phyloP scores from a whole-genome alignment of 2,797 vertebrate species.

The Acropternis orthonyx region DNA sequence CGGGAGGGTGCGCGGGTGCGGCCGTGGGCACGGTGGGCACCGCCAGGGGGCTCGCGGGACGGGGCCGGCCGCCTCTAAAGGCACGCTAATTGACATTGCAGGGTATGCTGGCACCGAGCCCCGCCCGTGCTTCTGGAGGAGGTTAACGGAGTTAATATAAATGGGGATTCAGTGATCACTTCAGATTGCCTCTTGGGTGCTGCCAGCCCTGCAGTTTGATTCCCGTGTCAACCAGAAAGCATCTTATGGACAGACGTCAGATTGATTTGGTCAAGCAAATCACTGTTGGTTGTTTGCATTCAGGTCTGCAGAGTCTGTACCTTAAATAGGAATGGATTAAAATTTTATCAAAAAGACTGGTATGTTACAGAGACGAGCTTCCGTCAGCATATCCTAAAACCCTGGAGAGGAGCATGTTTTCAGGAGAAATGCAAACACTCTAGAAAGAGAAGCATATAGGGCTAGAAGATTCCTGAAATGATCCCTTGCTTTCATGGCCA shows the following conservation, averaged over 20 bases:
- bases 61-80: neutral
- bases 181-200: neutral
- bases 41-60: neutral
- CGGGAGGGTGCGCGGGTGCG: neutral
- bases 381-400: neutral
- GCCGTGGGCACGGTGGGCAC: accelerated
- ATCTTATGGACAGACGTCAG: neutral
- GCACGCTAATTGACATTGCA: neutral
- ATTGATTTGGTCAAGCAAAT: neutral
- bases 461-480: neutral
- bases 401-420: neutral
- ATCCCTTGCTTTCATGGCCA: neutral
- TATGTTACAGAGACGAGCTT: neutral
- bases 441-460: neutral
- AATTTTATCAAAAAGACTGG: neutral
- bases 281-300: neutral
- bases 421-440: neutral
- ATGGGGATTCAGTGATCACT: neutral
- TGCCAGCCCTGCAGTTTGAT: neutral
- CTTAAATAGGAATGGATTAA: neutral
- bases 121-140: neutral
- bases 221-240: neutral
- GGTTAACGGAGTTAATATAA: neutral
- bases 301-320: neutral
- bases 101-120: neutral